These are phyloP conservation scores for Trichonephila inaurata DNA, from an alignment of 1,140 invertebrate species.

Conservation along the genomic window DNA sequence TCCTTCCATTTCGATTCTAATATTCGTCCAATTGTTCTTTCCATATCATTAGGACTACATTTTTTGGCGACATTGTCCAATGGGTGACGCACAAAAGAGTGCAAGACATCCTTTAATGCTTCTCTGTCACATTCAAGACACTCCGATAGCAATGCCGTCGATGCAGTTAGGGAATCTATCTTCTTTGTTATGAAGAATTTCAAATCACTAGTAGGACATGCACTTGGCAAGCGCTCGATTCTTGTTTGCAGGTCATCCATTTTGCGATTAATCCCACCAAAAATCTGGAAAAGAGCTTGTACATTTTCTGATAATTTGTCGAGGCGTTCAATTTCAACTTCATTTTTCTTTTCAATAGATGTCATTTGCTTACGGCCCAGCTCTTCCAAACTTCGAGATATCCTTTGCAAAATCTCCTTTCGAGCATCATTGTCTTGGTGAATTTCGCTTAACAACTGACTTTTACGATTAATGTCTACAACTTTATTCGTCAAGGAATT, in stretches of 20 bases:
- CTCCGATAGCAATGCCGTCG: conserved; percentile 48
- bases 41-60: conserved; percentile 40
- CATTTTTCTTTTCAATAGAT: conserved; percentile 52
- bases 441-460: conserved; percentile 62
- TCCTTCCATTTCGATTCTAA: conserved; percentile 59
- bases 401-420: conserved; percentile 64
- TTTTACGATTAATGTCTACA: conserved; percentile 62
- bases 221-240: conserved; percentile 50
- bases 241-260: conserved; percentile 64
- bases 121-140: conserved; percentile 69
- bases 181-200: conserved; percentile 68
- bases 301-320: conserved; percentile 75
- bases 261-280: conserved; percentile 71
- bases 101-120: conserved; percentile 63
- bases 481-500: conserved; percentile 60
- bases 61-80: conserved; percentile 68
- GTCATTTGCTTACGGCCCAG: conserved; percentile 40
- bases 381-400: conserved; percentile 54
- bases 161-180: conserved; percentile 57
- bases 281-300: conserved; percentile 72
- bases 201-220: conserved; percentile 58
- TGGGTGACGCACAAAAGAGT: conserved; percentile 33
- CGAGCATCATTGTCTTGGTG: conserved; percentile 59
- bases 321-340: conserved; percentile 33
- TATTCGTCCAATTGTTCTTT: conserved; percentile 34